Evolutionary conservation across 2,113 vertebrate species (phyloP), one percentile per base, ranked within the genome.

Genomic region (Pelodiscus sinensis): DNA sequence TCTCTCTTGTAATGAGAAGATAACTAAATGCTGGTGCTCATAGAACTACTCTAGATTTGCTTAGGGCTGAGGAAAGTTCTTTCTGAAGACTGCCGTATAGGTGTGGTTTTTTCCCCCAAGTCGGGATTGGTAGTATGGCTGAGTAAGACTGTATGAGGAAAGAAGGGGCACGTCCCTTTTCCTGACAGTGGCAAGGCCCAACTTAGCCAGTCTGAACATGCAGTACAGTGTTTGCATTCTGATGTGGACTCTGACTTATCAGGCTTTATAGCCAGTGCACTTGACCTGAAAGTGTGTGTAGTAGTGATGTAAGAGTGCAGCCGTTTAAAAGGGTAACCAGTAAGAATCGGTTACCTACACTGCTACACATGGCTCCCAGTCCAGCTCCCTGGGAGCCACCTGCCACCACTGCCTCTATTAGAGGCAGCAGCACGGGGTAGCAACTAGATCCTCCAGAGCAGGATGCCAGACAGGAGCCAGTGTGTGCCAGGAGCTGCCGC

Each of bases 21-120:
- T 44, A 44, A 44, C 44, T 84, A 15, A n/a, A 3, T 73, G 38
- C 4, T 35, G 8, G 10, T 31, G 79, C 55, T 0, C 16, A 3
- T 62, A 78, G 89, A 65, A 6, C 73, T 77, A 4, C 58, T 19
- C 55, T 2, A 57, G 12, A 50, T 50, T 60, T 77, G 78, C 56
- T 68, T 11, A 18, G 38, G 91, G 93, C 56, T 44, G 56, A 57
- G 79, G 88, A 82, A 94, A 95, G 96, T 90, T 87, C 77, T 80
- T 86, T 0, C 4, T 29, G 80, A 80, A 77, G 89, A 1, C 52
- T 9, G 31, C 52, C 38, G 87, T 44, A 84, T 84, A 91, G 86
- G 93, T 81, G 90, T 95, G 87, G 62, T 2, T 93, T 21, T 9
- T 11, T 94, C 5, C 57, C 58, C 73, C 31, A 9, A 82, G 91